Evolutionary conservation across 2,888 invertebrate genomes (phyloP).

Genomic region (Crematogaster levior): DNA sequence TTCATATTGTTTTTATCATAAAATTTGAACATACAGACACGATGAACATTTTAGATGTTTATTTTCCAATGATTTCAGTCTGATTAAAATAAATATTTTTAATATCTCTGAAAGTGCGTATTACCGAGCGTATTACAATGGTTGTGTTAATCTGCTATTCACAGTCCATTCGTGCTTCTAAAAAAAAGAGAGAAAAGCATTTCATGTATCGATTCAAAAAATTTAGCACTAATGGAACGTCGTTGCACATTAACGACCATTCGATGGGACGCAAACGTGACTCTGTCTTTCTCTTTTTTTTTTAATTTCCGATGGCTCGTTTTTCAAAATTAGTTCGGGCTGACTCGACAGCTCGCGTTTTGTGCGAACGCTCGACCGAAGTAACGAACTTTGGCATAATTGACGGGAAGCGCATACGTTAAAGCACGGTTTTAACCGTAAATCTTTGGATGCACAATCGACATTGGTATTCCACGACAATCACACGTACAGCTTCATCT

Average conservation of each 20-base stretch:
- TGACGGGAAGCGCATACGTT: conserved; percentile 57
- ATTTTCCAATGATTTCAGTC: neutral
- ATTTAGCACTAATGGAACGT: conserved; percentile 24
- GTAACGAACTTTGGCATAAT: conserved; percentile 57
- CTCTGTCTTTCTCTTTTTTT: conserved; percentile 49
- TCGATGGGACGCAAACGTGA: conserved; percentile 35
- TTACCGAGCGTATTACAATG: too few species aligned
- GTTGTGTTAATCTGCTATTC: neutral
- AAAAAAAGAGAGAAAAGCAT: neutral
- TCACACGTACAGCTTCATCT: conserved; percentile 22
- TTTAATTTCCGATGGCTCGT: conserved; percentile 43
- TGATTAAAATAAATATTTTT: neutral
- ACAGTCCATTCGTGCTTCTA: neutral
- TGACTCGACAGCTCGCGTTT: conserved; percentile 46
- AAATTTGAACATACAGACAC: neutral
- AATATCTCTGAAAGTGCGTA: conserved; percentile 15
- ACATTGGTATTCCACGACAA: conserved; percentile 54
- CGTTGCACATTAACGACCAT: conserved; percentile 40
- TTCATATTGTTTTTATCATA: neutral
- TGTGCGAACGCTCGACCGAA: conserved; percentile 42
- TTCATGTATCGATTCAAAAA: conserved; percentile 51
- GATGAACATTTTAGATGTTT: neutral
- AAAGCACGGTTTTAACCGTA: conserved; percentile 66
- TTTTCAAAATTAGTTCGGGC: conserved; percentile 46
- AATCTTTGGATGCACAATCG: conserved; percentile 66